Evolutionary conservation across 2,888 invertebrate species (phyloP), one percentile per base, ranked within the genome.

Genomic region (Agrotis ipsilon): DNA sequence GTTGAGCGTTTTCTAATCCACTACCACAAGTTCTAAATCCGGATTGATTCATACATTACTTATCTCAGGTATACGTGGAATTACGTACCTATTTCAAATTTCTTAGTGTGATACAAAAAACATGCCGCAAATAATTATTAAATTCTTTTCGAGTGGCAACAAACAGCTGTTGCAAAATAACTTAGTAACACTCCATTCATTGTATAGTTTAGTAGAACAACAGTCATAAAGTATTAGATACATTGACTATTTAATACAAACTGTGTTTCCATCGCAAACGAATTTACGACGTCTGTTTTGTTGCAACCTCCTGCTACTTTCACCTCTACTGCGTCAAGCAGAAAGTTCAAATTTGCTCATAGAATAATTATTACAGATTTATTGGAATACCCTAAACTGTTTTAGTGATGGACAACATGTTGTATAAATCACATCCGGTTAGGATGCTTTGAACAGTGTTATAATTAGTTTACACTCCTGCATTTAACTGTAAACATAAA

Each of bases 341-440:
- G n/a, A 66, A 49, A 65, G 58, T 32, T 54, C 6, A 62, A 58
- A 62, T 54, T 78, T 14, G 19, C 3, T 39, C 58, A 32, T 14
- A 62, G 11, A 14, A 6, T 0, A 21, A 55, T 39, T 7, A 24
- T 61, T 45, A 13, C 27, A 51, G 52, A 76, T 63, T 80, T 59
- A 81, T 55, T 43, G 55, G 19, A 62, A 18, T 24, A 48, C 19
- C n/a, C 43, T 72, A 14, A 72, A 80, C 59, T 54, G 59, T 55
- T 75, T 49, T 65, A 67, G 51, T 72, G 65, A 72, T 66, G 58
- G 39, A 72, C 63, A 58, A 62, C 51, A 55, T 63, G 68, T 49
- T 54, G 14, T n/a, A 62, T 52, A 18, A 52, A 49, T 80, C 59
- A 67, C 59, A 51, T 80, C 80, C 75, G 75, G n/a, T 46, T 19